Conservation (phyloP, 2,113 vertebrate species). For the Meles meles region DNA sequence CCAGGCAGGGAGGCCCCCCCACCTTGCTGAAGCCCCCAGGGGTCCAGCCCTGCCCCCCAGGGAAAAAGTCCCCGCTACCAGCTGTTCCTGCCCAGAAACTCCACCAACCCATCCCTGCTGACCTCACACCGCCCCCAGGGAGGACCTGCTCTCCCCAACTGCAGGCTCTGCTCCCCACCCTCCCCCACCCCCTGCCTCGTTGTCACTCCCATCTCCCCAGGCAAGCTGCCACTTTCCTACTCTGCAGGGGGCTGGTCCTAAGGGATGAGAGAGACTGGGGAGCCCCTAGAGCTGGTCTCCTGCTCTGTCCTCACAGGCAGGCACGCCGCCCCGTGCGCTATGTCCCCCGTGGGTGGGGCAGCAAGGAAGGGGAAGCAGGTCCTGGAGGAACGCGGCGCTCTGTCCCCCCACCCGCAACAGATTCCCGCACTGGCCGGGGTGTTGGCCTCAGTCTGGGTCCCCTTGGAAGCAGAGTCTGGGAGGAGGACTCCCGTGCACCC, state of each 20-base stretch:
- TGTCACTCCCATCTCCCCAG: background rate
- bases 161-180: background rate
- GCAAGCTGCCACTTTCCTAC: rapidly evolving
- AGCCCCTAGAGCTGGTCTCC: background rate
- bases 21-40: background rate
- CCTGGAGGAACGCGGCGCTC: background rate
- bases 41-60: too few species aligned
- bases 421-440: rapidly evolving
- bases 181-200: background rate
- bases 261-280: too few species aligned
- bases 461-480: background rate
- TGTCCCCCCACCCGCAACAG: background rate
- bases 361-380: rapidly evolving
- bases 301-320: too few species aligned
- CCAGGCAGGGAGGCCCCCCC: too few species aligned
- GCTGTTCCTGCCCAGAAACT: background rate
- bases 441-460: background rate
- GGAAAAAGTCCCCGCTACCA: background rate
- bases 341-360: background rate
- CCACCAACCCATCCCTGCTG: background rate
- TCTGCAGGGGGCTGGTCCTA: background rate
- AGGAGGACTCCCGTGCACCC: background rate
- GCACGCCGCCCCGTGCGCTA: rapidly evolving
- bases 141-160: background rate
- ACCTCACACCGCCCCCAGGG: too few species aligned